Evolutionary conservation across 2,797 vertebrate genomes (phyloP).

Genomic region (Poeciliopsis paucimaculata): DNA sequence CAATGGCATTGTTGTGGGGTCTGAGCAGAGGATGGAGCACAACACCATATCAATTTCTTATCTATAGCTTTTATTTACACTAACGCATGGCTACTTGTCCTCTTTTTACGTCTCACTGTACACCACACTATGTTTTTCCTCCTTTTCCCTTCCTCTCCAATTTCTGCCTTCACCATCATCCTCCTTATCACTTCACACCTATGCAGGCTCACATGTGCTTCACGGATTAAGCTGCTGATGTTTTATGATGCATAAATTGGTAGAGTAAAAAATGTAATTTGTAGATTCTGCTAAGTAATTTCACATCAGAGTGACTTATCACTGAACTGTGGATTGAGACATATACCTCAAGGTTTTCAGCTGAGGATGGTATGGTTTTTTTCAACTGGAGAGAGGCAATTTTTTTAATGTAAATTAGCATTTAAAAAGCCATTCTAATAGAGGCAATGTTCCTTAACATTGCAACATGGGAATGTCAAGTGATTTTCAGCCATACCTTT

Average conservation of each 20-base stretch:
- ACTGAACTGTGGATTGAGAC: slow-evolving; percentile 32
- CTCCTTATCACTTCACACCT: slow-evolving; percentile 35
- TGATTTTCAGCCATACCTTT: background rate
- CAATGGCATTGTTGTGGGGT: slow-evolving; percentile 51
- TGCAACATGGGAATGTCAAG: background rate
- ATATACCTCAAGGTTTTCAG: slow-evolving; percentile 40
- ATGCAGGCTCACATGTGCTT: slow-evolving; percentile 40
- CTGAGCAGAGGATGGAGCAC: slow-evolving; percentile 47
- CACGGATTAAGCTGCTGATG: slow-evolving; percentile 45
- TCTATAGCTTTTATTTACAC: slow-evolving; percentile 23
- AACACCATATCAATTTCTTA: slow-evolving; percentile 42
- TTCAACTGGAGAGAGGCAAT: slow-evolving; percentile 4
- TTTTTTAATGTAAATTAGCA: slow-evolving; percentile 23
- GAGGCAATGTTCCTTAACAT: background rate
- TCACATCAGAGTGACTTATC: slow-evolving; percentile 66
- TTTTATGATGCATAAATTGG: slow-evolving; percentile 55
- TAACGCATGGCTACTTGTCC: slow-evolving; percentile 15
- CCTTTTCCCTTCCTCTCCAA: background rate
- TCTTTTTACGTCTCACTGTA: slow-evolving; percentile 38
- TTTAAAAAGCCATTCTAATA: slow-evolving; percentile 22
- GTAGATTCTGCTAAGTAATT: slow-evolving; percentile 57
- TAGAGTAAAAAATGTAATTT: slow-evolving; percentile 50
- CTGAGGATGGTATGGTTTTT: slow-evolving; percentile 1
- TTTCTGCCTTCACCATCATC: background rate
- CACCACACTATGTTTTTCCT: background rate